These are phyloP conservation scores for Henicopernis longicauda DNA, from an alignment of 2,113 vertebrate species.

Conservation along the genomic window DNA sequence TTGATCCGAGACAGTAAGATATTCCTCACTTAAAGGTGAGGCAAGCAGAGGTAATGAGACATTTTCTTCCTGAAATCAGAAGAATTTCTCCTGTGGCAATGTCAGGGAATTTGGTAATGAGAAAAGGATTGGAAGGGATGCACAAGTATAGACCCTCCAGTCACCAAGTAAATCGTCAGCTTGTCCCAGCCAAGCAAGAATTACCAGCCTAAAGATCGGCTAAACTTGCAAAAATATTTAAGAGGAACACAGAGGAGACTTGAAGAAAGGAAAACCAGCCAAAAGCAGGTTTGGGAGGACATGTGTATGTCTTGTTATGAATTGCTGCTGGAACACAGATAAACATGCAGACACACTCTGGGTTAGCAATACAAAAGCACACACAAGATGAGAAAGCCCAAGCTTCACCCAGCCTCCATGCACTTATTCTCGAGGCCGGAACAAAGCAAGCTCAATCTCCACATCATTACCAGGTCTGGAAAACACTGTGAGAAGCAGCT, in stretches of 20 bases:
- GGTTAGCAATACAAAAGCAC: neutral
- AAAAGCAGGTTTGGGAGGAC: neutral
- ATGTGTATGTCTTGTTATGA: accelerated
- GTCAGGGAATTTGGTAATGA: neutral
- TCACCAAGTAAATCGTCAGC: neutral
- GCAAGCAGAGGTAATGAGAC: neutral
- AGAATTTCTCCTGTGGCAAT: neutral
- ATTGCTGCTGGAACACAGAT: neutral
- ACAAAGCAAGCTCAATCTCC: neutral
- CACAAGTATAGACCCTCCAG: neutral
- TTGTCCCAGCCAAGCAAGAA: neutral
- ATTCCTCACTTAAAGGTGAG: neutral
- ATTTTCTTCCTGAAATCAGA: neutral
- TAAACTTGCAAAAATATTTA: neutral
- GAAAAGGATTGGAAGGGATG: neutral
- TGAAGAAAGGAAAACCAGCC: neutral
- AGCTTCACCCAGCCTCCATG: neutral
- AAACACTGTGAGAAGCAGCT: neutral
- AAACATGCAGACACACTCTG: neutral
- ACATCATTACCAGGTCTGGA: neutral
- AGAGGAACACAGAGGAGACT: neutral
- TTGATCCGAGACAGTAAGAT: neutral
- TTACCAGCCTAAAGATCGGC: accelerated
- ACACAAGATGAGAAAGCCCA: neutral
- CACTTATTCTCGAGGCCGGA: accelerated